phyloP scores from a whole-genome alignment of 2,113 vertebrate species.

The Phrynocephalus versicolor region DNA sequence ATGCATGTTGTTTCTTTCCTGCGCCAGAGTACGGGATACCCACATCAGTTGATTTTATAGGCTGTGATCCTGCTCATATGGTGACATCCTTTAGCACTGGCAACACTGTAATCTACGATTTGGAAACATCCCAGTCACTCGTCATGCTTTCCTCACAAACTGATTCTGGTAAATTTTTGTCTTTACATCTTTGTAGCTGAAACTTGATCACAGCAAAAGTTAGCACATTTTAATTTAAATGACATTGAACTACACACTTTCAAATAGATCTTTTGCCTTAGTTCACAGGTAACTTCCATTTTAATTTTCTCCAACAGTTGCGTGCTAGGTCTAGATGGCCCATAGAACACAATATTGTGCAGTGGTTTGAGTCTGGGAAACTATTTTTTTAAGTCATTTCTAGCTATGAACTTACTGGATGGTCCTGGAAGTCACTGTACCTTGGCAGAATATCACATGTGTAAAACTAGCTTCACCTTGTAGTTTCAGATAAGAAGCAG shows the following conservation, averaged over 20 bases:
- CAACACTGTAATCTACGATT: slow-evolving; percentile 90
- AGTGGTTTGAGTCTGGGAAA: background rate
- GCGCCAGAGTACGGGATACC: slow-evolving; percentile 88
- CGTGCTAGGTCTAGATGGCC: background rate
- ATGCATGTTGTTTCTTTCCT: slow-evolving; percentile 4
- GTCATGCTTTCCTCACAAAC: slow-evolving; percentile 88
- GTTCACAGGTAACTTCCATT: background rate
- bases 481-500: no score
- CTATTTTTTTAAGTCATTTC: background rate
- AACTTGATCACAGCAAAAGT: background rate
- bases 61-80: slow-evolving; percentile 96
- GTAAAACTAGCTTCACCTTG: no score
- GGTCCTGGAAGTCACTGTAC: background rate
- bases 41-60: slow-evolving; percentile 94
- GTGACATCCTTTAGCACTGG: slow-evolving; percentile 91
- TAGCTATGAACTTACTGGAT: background rate
- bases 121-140: slow-evolving; percentile 92
- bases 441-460: background rate
- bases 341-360: background rate
- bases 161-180: slow-evolving; percentile 83
- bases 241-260: background rate
- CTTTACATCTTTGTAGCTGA: background rate
- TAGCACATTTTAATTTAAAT: background rate
- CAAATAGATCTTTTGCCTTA: background rate
- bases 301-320: background rate